Evolutionary conservation across 2,113 vertebrate genomes (phyloP), one percentile per base, ranked within the genome.

Genomic region (Bombycilla garrulus): DNA sequence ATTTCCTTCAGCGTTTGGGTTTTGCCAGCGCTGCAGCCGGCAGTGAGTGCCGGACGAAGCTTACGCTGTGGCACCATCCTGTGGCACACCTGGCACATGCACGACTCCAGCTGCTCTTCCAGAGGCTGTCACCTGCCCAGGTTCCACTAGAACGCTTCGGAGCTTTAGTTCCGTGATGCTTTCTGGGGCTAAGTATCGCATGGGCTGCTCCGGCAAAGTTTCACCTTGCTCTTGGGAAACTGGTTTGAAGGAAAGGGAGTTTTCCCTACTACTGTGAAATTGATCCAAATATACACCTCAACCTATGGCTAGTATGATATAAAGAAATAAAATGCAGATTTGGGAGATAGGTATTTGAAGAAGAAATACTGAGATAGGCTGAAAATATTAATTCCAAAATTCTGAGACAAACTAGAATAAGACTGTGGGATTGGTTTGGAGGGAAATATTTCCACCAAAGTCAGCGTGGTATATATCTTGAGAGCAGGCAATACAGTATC

Each of bases 71-170:
- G 88, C 90, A 29, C 97, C 97, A 83, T 83, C 96, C 35, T 9
- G 93, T 88, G 96, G 86, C 62, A 0, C 2, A 0, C 0, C 3
- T 2, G 62, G 2, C 40, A 19, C 57, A 1, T 22, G 74, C 95
- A 51, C 0, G 3, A 1, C 60, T 48, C 48, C 38, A 0, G 0
- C 35, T 0, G 69, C 78, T 44, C n/a, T 5, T 5, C 3, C 51
- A 5, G 36, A 9, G 2, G 29, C 82, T 36, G 2, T 2, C 6
- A 2, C 2, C 38, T 2, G 48, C 29, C 78, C 5, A 15, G 0
- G 21, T 0, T 26, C 44, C 58, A 8, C 12, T 0, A 7, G 48
- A 44, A 4, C 1, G 2, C n/a, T 4, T 3, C 0, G 36, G 9
- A 64, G n/a, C 14, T 51, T 9, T 1, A 4, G 10, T 11, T 38